Evolutionary conservation across 2,113 vertebrate species (phyloP), one percentile per base, ranked within the genome.

Genomic region (Calypte anna): DNA sequence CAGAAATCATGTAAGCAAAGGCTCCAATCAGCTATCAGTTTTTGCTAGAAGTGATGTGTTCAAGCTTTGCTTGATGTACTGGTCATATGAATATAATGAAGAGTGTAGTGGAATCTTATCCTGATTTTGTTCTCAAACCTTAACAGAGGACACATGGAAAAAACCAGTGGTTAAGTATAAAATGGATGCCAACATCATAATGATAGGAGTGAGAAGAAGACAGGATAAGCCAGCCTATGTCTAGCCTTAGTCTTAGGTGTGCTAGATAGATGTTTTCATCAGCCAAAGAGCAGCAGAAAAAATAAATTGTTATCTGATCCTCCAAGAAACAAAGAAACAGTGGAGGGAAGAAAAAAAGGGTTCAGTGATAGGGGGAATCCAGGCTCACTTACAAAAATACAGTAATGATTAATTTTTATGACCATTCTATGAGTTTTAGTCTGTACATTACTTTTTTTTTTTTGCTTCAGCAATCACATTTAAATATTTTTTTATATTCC

Each of bases 31-130:
- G 5, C 27, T 31, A 0, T 46, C 21, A 57, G 40, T 2, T 1
- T 64, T 10, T 57, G 7, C 13, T 91, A 21, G 24, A 58, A 54
- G 16, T 19, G 4, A 3, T 19, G 11, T 14, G 4, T 28, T 83
- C 36, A 48, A 33, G 3, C 3, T 21, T 57, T 33, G 6, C 1
- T 69, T 83, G 64, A 7, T 20, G 21, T 24, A 20, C 31, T 33
- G 4, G 5, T 48, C 4, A 1, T 0, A 1, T 21, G 15, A 89
- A 73, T 28, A 19, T 24, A 70, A 40, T 7, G 6, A 4, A 7
- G 11, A 3, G 12, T n/a, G 12, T 50, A 44, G 15, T 18, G 11
- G 7, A 62, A 74, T 40, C 16, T 54, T 54, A 54, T 3, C 12
- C 5, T 68, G 18, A 27, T 58, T 86, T 86, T 48, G 1, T 62